These are phyloP conservation scores for Agonopterix heracliana DNA, from an alignment of 2,888 invertebrate species.

Conservation along the genomic window DNA sequence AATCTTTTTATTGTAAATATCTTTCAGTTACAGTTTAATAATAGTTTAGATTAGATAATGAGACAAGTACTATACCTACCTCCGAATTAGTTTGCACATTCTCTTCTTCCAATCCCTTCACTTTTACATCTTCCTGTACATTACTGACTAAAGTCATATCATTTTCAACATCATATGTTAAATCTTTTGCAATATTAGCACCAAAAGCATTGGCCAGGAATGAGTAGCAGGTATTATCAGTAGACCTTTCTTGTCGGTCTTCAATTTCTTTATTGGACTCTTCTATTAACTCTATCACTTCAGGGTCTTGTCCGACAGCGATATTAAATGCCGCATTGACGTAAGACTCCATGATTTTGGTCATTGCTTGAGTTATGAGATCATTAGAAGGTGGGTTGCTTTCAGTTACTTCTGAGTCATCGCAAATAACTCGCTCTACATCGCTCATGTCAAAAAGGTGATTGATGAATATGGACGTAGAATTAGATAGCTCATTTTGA, in stretches of 20 bases:
- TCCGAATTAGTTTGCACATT: neutral
- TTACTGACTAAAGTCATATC: no score
- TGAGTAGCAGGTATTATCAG: slow-evolving; percentile 42
- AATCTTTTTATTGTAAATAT: no score
- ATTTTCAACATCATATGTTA: slow-evolving; percentile 31
- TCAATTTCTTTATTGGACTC: slow-evolving; percentile 5
- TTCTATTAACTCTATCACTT: neutral
- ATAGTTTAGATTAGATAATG: no score
- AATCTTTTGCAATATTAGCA: slow-evolving; percentile 28
- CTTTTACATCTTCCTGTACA: slow-evolving; percentile 14
- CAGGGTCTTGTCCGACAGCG: slow-evolving; percentile 22
- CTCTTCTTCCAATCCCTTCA: neutral
- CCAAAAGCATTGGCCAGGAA: slow-evolving; percentile 37
- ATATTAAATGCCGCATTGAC: slow-evolving; percentile 33
- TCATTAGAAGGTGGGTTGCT: slow-evolving; percentile 25
- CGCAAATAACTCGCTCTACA: slow-evolving; percentile 33
- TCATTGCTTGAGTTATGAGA: slow-evolving; percentile 31
- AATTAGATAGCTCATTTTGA: slow-evolving; percentile 37
- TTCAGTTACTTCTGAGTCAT: slow-evolving; percentile 25
- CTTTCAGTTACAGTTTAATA: no score
- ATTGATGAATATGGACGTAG: slow-evolving; percentile 55
- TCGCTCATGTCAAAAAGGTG: slow-evolving; percentile 63
- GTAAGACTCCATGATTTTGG: slow-evolving; percentile 43
- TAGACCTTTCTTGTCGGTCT: slow-evolving; percentile 15
- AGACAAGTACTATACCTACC: neutral